Base-by-base conservation (phyloP, 2,888 invertebrate species). In the Caenorhabditis zanzibari region DNA sequence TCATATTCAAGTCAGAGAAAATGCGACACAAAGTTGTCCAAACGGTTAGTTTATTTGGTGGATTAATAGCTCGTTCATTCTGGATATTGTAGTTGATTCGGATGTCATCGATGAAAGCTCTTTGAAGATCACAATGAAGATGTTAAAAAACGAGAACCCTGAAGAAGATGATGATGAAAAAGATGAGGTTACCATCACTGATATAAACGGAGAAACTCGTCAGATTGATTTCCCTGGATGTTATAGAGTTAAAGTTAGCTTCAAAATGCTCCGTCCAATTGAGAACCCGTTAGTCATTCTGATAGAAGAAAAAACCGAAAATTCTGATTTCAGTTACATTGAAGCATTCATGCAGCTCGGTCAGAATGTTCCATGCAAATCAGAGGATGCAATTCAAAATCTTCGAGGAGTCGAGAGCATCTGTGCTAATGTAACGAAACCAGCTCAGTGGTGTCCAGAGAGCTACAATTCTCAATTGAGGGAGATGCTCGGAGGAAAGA, bases 301-400 rank as follows among this genome's bases (percentile, higher is more conserved):
- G 1, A 16, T 16, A 2, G 1, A 24, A 0, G 10, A 4, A 47
- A 16, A 35, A 44, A 12, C 6, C 0, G 5, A 59, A 41, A 22
- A n/a, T 9, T n/a, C 0, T 26, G n/a, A 19, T 71, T 74, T 64
- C 35, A 85, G 85, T 63, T 89, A 90, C 82, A 85, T 90, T 26
- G 90, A 90, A 63, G 88, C 90, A 3, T 90, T 89, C 71, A 81
- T 90, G 68, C 89, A 88, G 71, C 81, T 90, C 72, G 90, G 90
- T 0, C 86, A 86, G 32, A 88, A 88, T 59, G 80, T 90, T n/a
- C 90, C 90, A 0, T 90, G 90, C 66, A 82, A 85, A 54, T 76
- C 86, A 5, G 79, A 75, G 56, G 75, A 74, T 14, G 47, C 71
- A 0, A 22, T 66, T 16, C 82, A 85, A 26, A 74, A 82, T 22